Evolutionary conservation across 2,113 vertebrate genomes (phyloP).

Genomic region (Pipra filicauda): DNA sequence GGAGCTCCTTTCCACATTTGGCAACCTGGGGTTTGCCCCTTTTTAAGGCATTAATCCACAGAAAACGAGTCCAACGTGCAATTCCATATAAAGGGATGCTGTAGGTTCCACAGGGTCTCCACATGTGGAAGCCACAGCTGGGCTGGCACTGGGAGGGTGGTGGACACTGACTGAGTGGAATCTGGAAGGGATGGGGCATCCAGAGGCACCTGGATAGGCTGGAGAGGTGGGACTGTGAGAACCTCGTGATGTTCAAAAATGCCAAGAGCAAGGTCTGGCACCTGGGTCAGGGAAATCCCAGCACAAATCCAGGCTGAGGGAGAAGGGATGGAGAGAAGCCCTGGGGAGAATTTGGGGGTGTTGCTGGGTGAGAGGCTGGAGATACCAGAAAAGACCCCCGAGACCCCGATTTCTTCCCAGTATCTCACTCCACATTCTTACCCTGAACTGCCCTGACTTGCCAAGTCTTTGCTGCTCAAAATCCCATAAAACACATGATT

Average conservation of each 20-base stretch:
- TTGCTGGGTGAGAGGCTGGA: not conserved
- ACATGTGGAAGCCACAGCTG: not conserved
- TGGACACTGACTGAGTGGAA: rapidly evolving
- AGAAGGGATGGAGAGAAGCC: not conserved
- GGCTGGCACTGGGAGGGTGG: not conserved
- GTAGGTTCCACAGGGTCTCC: rapidly evolving
- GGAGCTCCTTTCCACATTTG: not conserved
- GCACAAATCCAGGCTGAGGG: not conserved
- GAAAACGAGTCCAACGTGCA: not conserved
- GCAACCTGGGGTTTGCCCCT: rapidly evolving
- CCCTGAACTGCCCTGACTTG: not conserved
- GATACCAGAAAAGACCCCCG: not conserved
- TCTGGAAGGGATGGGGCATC: not conserved
- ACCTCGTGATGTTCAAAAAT: not conserved
- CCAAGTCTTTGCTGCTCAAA: not conserved
- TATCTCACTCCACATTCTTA: not conserved
- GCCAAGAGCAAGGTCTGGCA: not conserved
- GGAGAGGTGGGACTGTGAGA: not conserved
- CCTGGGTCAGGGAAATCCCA: rapidly evolving
- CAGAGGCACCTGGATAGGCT: not conserved
- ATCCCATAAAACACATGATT: not conserved
- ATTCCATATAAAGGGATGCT: not conserved
- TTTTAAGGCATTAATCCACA: not conserved
- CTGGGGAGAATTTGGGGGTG: not conserved
- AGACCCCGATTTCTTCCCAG: not conserved